Percentiles rank a stretch among this genome's conserved stretches.
These are phyloP conservation scores for Anableps anableps DNA, from an alignment of 2,797 vertebrate genomes.

Conservation along the genomic window DNA sequence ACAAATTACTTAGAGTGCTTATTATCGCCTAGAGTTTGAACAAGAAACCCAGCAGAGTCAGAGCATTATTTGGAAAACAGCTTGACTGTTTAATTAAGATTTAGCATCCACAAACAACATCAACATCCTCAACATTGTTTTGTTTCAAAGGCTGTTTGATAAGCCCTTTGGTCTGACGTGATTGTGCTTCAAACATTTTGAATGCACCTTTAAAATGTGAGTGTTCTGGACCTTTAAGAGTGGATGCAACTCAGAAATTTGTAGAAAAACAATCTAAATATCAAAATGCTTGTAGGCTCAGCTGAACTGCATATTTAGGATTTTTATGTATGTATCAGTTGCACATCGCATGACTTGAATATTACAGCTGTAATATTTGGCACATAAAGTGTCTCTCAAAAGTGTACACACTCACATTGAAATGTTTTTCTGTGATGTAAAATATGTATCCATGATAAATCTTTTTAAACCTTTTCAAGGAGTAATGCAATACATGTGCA, in stretches of 20 bases:
- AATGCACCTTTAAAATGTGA: not conserved
- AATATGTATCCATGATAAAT: not conserved
- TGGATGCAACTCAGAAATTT: too few relatives aligned
- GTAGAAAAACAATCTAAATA: not conserved
- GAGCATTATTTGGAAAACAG: slow-evolving; percentile 28
- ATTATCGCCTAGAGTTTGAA: slow-evolving; percentile 44
- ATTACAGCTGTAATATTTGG: too few relatives aligned
- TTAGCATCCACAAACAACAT: slow-evolving; percentile 21
- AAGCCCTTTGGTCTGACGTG: slow-evolving; percentile 25
- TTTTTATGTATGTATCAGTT: not conserved
- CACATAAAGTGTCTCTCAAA: not conserved
- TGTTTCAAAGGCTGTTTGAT: slow-evolving; percentile 2
- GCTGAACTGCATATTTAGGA: not conserved
- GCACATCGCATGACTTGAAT: not conserved
- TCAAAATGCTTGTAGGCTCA: not conserved
- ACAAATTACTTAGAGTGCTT: slow-evolving; percentile 33
- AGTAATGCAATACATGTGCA: not conserved
- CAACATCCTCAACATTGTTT: slow-evolving; percentile 21
- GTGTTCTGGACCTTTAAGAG: not conserved
- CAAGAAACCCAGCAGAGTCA: slow-evolving; percentile 37
- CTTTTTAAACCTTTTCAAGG: not conserved
- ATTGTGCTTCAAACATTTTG: not conserved
- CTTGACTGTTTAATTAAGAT: slow-evolving; percentile 27
- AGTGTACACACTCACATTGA: not conserved
- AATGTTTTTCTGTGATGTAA: not conserved